These are phyloP conservation scores for Stylophora pistillata DNA, from an alignment of 64 coral and sea anemone species.

Conservation along the genomic window DNA sequence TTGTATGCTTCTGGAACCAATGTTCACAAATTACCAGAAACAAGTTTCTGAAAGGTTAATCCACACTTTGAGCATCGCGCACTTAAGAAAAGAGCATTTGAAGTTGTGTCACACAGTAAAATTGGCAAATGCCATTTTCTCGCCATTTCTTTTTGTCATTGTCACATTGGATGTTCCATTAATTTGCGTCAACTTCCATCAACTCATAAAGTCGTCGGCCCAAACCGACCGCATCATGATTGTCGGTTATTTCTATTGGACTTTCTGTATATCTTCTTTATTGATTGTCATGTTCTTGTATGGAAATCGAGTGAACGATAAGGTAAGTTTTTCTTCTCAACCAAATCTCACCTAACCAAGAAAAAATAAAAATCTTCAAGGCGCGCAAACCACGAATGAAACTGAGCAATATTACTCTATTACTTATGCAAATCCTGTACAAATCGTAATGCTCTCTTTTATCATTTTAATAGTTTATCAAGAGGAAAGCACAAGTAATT, in stretches of 20 bases:
- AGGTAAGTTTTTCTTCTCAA: not conserved
- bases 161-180: not conserved
- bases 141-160: not conserved
- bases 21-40: not conserved
- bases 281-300: not conserved
- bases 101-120: not conserved
- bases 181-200: not conserved
- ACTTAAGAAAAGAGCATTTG: not conserved
- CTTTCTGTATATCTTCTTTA: not conserved
- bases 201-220: not conserved
- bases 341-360: no score
- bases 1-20: conserved; percentile 3
- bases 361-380: no score
- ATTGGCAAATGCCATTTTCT: not conserved
- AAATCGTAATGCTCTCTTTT: no score
- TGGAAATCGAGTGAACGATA: not conserved
- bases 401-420: no score
- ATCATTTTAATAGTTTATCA: no score
- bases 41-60: not conserved
- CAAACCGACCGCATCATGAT: not conserved
- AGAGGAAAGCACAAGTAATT: no score
- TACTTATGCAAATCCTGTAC: no score
- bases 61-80: not conserved
- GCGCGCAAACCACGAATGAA: no score
- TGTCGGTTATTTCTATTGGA: not conserved